Base-by-base conservation (phyloP, 2,113 vertebrate species). In the Clupea harengus region DNA sequence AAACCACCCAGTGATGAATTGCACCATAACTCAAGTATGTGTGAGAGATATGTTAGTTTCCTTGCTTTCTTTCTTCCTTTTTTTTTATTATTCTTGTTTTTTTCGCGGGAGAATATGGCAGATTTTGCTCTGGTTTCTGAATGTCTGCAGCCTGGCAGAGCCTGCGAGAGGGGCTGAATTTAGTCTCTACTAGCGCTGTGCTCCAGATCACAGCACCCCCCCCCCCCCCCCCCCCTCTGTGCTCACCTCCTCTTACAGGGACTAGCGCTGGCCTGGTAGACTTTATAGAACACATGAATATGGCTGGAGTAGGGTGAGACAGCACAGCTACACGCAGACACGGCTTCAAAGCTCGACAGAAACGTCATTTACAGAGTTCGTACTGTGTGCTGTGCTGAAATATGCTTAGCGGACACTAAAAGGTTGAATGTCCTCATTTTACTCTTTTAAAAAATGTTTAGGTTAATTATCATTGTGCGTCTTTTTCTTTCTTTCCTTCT, bases 1-100 rank as follows among this genome's bases (percentile, higher is more conserved):
- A 32, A 78, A 39, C 72, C 72, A 39, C 72, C 72, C 17, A 78
- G 72, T 78, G 72, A 78, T 64, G 60, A 64, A 64, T 64, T 64
- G 20, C 60, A 64, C 60, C 72, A 78, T 32, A 13, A 78, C 28
- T 78, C 25, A 39, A 78, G 72, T 78, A 32, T 32, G 28, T 78
- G 11, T 78, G 72, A 44, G 28, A 75, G 28, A 78, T 39, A 39
- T 17, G 8, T 2, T 72, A 32, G 2, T 78, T 78, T 78, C 13
- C 4, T 78, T 78, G 7, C 8, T 39, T 39, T 75, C 10, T 75
- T 39, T 39, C 9, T 32, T 13, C 0, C 2, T 39, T 75, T 32
- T 72, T 39, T 75, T 75, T 28, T 32, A 39, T 75, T 11, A 11
- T 49, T 11, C 9, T 49, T 49, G 2, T 49, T 49, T 6, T 64